Evolutionary conservation across 2,113 vertebrate species (phyloP).

Genomic region (Lipotes vexillifer): DNA sequence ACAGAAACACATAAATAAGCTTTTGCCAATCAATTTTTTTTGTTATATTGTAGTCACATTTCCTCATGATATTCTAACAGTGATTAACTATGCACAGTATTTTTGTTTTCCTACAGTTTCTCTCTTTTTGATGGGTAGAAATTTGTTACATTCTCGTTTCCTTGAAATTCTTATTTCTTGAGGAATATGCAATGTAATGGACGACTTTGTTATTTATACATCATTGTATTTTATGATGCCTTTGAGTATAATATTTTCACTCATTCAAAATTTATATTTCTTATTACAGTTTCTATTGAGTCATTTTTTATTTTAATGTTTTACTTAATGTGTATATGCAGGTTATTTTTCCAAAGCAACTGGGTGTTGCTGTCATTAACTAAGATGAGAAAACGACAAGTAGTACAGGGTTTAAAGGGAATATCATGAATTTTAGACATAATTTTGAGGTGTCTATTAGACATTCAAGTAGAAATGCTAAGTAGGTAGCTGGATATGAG

Average conservation of each 20-base stretch:
- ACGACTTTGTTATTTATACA: background rate
- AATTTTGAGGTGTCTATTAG: background rate
- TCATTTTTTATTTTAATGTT: background rate
- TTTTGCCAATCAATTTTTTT: background rate
- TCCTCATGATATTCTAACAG: background rate
- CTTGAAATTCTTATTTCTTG: background rate
- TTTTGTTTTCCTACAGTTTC: background rate
- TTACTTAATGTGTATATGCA: background rate
- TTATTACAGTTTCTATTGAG: background rate
- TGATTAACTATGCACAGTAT: background rate
- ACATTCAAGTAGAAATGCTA: background rate
- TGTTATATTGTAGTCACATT: background rate
- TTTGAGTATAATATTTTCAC: background rate
- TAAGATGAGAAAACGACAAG: background rate
- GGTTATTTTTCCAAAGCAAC: background rate
- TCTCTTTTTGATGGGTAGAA: background rate
- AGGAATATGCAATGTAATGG: background rate
- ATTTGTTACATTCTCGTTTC: background rate
- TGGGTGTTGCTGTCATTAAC: background rate
- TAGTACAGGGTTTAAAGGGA: background rate
- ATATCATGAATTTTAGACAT: background rate
- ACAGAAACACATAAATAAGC: background rate
- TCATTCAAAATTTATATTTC: background rate
- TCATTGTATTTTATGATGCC: background rate
- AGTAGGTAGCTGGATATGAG: background rate